Base-by-base conservation (phyloP, 1,140 invertebrate species). In the Scaptodrosophila lebanonensis region DNA sequence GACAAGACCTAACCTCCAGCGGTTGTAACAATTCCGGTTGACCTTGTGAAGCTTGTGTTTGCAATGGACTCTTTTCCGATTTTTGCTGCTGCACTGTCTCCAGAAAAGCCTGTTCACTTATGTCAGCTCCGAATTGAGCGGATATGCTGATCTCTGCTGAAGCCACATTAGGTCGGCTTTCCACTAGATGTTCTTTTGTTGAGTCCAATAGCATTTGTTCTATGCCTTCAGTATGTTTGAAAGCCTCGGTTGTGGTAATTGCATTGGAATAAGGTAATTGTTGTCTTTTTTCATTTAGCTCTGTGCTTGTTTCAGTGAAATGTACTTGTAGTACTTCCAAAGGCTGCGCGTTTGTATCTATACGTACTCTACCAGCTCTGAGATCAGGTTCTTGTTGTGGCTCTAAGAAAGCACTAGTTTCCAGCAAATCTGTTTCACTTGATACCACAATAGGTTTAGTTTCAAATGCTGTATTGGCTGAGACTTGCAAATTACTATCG, bases 281-380 rank as follows among this genome's bases (percentile, higher is more conserved):
- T 1, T 22, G 25, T 2, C 12, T 8, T 4, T 13, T 22, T 8
- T 60, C 42, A 9, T 8, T 20, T 0, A 75, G 33, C 6, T 52
- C 51, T 2, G 39, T 27, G n/a, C 57, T 77, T 15, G 33, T 47
- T 11, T 85, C 83, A 2, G 35, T 60, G 4, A 53, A 9, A 11
- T 83, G 62, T 8, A 85, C 60, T 43, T 67, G 52, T 3, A 35
- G 72, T 17, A 79, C 44, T n/a, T 75, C 69, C 11, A 85, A 17
- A 2, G 77, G 43, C 5, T 50, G 57, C 16, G 56, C 52, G 27
- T 60, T 63, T 32, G 83, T 57, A 49, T 54, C 25, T 1, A 82
- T 30, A 0, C 53, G 0, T 1, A 60, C 8, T 5, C 4, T 48
- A 12, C 50, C 66, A 3, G 39, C 58, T 43, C 64, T 77, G 2